Evolutionary conservation across 2,113 vertebrate species (phyloP), one percentile per base, ranked within the genome.

Genomic region (Ophiodon elongatus): DNA sequence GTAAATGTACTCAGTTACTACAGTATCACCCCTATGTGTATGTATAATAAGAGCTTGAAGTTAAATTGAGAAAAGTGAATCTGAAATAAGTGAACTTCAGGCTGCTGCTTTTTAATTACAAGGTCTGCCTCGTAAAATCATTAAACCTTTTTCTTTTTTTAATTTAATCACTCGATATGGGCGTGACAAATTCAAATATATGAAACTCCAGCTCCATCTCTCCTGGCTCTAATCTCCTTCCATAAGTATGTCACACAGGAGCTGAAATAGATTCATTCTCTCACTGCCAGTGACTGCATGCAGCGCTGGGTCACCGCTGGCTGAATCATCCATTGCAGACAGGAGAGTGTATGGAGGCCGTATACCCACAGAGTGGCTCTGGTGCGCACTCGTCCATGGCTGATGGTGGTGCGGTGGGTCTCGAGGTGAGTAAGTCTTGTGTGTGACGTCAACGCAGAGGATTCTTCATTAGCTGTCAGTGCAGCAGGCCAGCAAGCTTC

Each of bases 361-460:
- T 25, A 39, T 78, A 70, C 76, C 56, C 75, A 83, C 1, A 27
- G 63, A 56, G 63, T 59, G 29, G 50, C 73, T 68, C 64, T 21
- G 45, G 21, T 63, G 68, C 71, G 37, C 56, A 37, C 56, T 56
- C 21, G 6, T 41, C 50, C 31, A 11, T 8, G 23, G 69, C 77
- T 68, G 73, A 68, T 45, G 76, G 39, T 5, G 45, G 73, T 60
- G 70, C 64, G 39, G 27, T 13, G 33, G 33, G 64, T 57, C 47
- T 65, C 63, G 39, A 75, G 67, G 69, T 80, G 76, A 82, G n/a
- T n/a, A 79, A 81, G 76, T 88, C 85, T 77, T 6, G 45, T 11
- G 57, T 23, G 76, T 69, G 82, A 84, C 72, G 64, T 88, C 87
- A 87, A 57, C 43, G 56, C 73, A n/a, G 23, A 76, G n/a, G 75